A percentile compares a stretch with the other conserved stretches of the same genome.
These are phyloP conservation scores for Orycteropus afer DNA, from an alignment of 2,113 vertebrate genomes.

Conservation along the genomic window DNA sequence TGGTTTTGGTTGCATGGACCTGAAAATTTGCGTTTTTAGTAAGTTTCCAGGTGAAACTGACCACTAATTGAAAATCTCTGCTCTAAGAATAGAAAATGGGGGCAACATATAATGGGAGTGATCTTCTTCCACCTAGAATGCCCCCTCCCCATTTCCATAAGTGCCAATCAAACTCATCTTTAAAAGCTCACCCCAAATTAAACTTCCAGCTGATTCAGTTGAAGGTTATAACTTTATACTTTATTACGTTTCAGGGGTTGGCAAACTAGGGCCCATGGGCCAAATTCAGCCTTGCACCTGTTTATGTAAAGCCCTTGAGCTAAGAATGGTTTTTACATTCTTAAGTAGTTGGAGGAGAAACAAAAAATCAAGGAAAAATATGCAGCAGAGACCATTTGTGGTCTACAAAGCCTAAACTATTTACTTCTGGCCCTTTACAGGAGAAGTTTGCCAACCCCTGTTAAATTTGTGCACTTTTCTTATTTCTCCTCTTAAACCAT, in stretches of 20 bases:
- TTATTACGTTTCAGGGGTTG: background rate
- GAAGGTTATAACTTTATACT: background rate
- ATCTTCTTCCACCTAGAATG: background rate
- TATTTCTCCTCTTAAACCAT: background rate
- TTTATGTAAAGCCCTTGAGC: background rate
- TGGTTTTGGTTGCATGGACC: no score
- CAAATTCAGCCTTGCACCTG: background rate
- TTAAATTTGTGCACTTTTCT: conserved; percentile 13
- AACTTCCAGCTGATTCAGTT: conserved; percentile 18
- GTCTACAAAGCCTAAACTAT: background rate
- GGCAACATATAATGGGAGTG: background rate
- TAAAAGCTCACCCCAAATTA: background rate
- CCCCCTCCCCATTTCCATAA: background rate
- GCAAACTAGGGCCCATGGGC: background rate
- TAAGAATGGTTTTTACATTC: background rate
- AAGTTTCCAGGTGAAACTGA: background rate
- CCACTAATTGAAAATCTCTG: background rate
- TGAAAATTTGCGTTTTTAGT: background rate
- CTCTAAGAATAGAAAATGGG: background rate
- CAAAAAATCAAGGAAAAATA: background rate
- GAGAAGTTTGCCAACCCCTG: background rate
- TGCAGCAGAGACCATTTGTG: background rate
- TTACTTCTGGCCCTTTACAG: background rate
- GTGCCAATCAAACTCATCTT: background rate
- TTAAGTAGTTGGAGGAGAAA: background rate